Base-by-base conservation (phyloP, 2,888 invertebrate genomes). In the Scaptomyza polygonia region DNA sequence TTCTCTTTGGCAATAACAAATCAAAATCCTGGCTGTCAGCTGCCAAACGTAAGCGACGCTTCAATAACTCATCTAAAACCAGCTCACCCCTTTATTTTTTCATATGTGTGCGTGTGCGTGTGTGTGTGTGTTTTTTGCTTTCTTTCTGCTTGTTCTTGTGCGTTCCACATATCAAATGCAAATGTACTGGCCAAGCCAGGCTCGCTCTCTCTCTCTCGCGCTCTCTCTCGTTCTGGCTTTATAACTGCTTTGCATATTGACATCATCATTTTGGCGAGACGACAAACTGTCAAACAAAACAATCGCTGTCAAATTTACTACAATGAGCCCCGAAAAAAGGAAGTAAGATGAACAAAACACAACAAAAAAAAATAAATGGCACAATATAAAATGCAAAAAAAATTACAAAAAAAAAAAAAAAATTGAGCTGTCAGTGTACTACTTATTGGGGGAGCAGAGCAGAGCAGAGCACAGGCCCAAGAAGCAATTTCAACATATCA, bases 271-370 rank as follows among this genome's bases (percentile, higher is more conserved):
- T 80, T 81, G 67, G 64, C 57, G 70, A 77, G 77, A 85, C 85
- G 86, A 85, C 79, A 83, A 85, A 85, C 85, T 83, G 82, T 83
- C 82, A 83, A 83, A 83, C 86, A 82, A 82, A 85, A 86, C 86
- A 85, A 85, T 85, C 84, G 84, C 86, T 86, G 84, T 85, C 84
- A 85, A 85, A 86, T 85, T 85, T 84, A 79, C 77, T 69, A 86
- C 86, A 83, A 83, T 71, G 80, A 66, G 70, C 43, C 27, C 21
- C 48, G 34, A 44, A 61, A 68, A 39, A 67, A 54, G 53, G 56
- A 73, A 73, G 56, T 59, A 27, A 45, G 56, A 40, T 42, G 52
- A 58, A 58, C 25, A 36, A 21, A 45, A 56, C 9, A 27, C n/a
- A n/a, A n/a, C n/a, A n/a, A n/a, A n/a, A n/a, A 47, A 6, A 45